Base-by-base conservation (phyloP, 2,113 vertebrate genomes). In the Peromyscus polionotus region DNA sequence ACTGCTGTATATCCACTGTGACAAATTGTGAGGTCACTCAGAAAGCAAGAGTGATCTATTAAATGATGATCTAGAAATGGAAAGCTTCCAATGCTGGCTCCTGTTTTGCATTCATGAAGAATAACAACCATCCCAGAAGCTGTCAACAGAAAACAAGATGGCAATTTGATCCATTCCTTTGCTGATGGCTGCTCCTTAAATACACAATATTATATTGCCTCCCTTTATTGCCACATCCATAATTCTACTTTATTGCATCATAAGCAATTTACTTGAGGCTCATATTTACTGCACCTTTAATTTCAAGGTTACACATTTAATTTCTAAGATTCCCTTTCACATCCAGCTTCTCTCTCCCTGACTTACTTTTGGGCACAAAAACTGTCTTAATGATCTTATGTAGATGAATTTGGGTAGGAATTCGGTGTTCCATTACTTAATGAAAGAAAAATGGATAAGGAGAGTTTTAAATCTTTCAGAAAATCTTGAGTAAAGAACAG, bases 151-250 rank as follows among this genome's bases (percentile, higher is more conserved):
- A 95, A 95, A 92, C 94, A 97, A 95, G 31, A 57, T 97, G 97
- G 92, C 57, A 88, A 93, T 94, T 93, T 92, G 92, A 95, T 88
- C 93, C 96, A 93, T 95, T 97, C 75, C 93, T 97, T 92, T 95
- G 91, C 80, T 95, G 88, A 97, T 96, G 97, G 92, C 92, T 98
- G 77, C 93, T 97, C 76, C 89, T 96, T 97, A 97, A 98, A 97
- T 94, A 98, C 79, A 45, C 36, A 97, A 48, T 91, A 70, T 95
- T 93, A 76, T 88, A 95, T 97, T 94, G 73, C 77, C 68, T 96
- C 87, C 54, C 42, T 95, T 97, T 98, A 96, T 93, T 96, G 94
- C 86, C 1, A 22, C 73, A 68, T 87, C 95, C 67, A 85, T 88
- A 96, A 96, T 95, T 97, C 83, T 91, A 96, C 51, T 88, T 97